phyloP scores from a whole-genome alignment of 2,888 invertebrate genomes.

The Nyleta sp. region DNA sequence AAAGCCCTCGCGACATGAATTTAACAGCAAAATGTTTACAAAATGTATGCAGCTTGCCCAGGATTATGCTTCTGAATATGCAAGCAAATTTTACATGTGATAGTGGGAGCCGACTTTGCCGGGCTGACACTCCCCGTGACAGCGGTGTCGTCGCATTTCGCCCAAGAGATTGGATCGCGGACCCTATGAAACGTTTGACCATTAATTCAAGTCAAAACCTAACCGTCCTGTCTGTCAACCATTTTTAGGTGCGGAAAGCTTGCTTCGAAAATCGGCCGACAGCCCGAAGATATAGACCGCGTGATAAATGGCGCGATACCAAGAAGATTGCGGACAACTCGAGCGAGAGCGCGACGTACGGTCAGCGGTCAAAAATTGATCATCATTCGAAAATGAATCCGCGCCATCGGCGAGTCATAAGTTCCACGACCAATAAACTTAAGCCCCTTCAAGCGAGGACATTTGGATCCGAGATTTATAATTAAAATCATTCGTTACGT shows the following conservation, averaged over 20 bases:
- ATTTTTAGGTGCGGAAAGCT: conserved; percentile 52
- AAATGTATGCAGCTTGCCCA: conserved; percentile 55
- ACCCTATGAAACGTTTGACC: conserved; percentile 55
- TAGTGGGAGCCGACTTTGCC: conserved; percentile 34
- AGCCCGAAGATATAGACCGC: conserved; percentile 31
- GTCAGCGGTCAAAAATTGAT: conserved; percentile 31
- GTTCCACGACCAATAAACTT: conserved; percentile 8
- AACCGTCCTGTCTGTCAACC: conserved; percentile 68
- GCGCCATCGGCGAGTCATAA: conserved; percentile 7
- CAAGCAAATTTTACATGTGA: conserved; percentile 58
- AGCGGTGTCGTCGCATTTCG: conserved; percentile 34
- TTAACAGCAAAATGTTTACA: conserved; percentile 53
- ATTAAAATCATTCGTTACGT: conserved; percentile 32
- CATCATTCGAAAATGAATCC: conserved; percentile 30
- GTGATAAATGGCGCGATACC: conserved; percentile 51
- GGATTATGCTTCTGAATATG: conserved; percentile 59
- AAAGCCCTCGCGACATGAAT: conserved; percentile 26
- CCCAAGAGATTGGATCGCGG: conserved; percentile 48
- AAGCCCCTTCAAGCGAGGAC: neutral
- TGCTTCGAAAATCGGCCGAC: conserved; percentile 16
- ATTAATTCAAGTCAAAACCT: conserved; percentile 70
- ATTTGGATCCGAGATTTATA: conserved; percentile 14
- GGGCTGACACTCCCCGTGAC: conserved; percentile 28
- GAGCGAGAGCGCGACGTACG: conserved; percentile 2
- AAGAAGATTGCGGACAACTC: conserved; percentile 48